Conservation (phyloP, 2,113 vertebrate genomes). For the Petaurus breviceps region DNA sequence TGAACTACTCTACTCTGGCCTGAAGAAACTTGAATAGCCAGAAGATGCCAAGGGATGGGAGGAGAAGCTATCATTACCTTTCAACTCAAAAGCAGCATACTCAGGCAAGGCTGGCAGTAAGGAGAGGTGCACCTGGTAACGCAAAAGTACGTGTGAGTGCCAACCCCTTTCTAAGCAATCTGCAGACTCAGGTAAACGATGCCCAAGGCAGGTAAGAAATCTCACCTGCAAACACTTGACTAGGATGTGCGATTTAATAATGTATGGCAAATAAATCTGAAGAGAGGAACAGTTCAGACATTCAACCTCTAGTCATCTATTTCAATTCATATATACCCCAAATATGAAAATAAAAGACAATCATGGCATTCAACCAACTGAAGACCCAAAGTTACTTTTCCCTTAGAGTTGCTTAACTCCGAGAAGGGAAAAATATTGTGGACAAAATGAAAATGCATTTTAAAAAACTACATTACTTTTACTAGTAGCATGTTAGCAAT, state of each 20-base stretch:
- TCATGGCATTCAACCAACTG: constrained; percentile 53
- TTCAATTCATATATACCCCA: constrained; percentile 33
- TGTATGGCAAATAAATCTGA: constrained; percentile 44
- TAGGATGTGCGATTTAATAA: constrained; percentile 1
- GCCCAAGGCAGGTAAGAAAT: constrained; percentile 18
- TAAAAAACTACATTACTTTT: neutral
- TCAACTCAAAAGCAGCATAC: constrained; percentile 35
- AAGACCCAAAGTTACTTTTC: constrained; percentile 39
- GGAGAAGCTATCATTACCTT: constrained; percentile 42
- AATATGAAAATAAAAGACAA: constrained; percentile 60
- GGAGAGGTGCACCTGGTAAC: constrained; percentile 25
- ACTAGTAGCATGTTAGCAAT: constrained; percentile 12
- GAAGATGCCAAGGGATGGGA: constrained; percentile 11
- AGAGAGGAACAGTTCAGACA: constrained; percentile 48
- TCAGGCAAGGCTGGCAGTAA: neutral
- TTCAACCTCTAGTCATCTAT: constrained; percentile 31
- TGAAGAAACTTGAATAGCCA: neutral
- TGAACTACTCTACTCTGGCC: neutral
- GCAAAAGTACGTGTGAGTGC: constrained; percentile 31
- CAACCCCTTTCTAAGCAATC: constrained; percentile 12
- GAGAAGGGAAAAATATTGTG: constrained; percentile 13
- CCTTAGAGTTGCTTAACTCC: constrained; percentile 50
- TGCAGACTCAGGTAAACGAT: constrained; percentile 33
- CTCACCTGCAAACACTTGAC: constrained; percentile 12
- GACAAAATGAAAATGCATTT: constrained; percentile 11